Conservation (phyloP, 2,113 vertebrate genomes). For the Gymnobelideus leadbeateri region DNA sequence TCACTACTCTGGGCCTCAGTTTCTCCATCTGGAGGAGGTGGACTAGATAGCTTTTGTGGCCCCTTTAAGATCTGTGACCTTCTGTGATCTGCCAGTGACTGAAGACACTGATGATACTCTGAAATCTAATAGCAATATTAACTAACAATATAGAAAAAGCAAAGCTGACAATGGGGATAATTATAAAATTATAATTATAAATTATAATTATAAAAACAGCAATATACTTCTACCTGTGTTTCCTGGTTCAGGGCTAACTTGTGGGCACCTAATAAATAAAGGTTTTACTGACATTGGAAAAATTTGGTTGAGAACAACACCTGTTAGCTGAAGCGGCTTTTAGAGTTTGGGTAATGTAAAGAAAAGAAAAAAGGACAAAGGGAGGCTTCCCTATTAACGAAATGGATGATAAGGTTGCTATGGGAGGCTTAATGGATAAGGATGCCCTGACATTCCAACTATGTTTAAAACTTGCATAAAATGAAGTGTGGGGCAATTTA, state of each 20-base stretch:
- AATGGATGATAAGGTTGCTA: neutral
- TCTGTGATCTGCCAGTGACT: neutral
- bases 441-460: neutral
- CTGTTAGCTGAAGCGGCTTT: conserved; percentile 32
- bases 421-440: conserved; percentile 7
- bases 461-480: conserved; percentile 20
- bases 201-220: neutral
- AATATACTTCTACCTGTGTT: neutral
- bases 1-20: neutral
- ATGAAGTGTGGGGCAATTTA: conserved; percentile 43
- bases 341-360: conserved; percentile 38
- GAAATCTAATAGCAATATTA: neutral
- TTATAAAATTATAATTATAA: no score
- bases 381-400: neutral
- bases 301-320: conserved; percentile 38
- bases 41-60: neutral
- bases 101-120: neutral
- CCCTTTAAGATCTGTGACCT: neutral
- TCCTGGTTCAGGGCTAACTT: neutral
- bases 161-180: neutral
- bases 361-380: conserved; percentile 24
- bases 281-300: conserved; percentile 53
- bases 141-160: neutral
- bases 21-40: neutral
- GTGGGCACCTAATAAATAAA: conserved; percentile 1